These are phyloP conservation scores for Tapirus terrestris DNA, from an alignment of 2,113 vertebrate species.

Conservation along the genomic window DNA sequence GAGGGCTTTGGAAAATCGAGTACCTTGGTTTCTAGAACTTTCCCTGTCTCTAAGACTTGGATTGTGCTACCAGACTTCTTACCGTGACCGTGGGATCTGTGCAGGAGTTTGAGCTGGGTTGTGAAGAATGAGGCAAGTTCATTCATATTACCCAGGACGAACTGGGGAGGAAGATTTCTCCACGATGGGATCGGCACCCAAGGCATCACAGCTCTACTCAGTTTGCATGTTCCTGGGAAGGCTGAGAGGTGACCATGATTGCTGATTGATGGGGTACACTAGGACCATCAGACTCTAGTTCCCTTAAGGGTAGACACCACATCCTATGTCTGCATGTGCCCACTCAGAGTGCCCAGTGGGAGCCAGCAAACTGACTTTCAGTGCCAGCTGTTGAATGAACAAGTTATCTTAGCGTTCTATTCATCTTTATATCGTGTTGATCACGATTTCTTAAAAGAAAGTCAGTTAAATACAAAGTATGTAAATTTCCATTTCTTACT, in stretches of 20 bases:
- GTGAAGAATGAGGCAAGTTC: accelerated
- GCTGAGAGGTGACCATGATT: background rate
- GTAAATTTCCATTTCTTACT: too few relatives aligned
- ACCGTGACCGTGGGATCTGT: accelerated
- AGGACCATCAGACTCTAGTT: too few relatives aligned
- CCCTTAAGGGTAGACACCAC: too few relatives aligned
- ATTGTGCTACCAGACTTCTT: accelerated
- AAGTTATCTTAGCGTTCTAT: too few relatives aligned
- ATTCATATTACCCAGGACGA: accelerated
- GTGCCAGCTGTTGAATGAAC: accelerated
- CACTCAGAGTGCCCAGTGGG: accelerated
- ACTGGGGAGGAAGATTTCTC: accelerated
- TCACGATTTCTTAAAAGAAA: too few relatives aligned
- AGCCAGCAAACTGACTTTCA: accelerated
- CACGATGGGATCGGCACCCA: too few relatives aligned
- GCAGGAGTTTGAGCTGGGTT: accelerated
- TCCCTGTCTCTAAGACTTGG: background rate
- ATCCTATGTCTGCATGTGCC: background rate
- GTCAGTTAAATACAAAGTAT: background rate
- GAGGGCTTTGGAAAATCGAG: background rate
- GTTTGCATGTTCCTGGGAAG: background rate
- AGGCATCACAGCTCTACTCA: accelerated
- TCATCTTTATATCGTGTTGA: accelerated
- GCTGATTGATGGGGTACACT: background rate
- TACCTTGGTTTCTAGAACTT: accelerated